Evolutionary conservation across 2,113 vertebrate genomes (phyloP).

Genomic region (Otus sunia): DNA sequence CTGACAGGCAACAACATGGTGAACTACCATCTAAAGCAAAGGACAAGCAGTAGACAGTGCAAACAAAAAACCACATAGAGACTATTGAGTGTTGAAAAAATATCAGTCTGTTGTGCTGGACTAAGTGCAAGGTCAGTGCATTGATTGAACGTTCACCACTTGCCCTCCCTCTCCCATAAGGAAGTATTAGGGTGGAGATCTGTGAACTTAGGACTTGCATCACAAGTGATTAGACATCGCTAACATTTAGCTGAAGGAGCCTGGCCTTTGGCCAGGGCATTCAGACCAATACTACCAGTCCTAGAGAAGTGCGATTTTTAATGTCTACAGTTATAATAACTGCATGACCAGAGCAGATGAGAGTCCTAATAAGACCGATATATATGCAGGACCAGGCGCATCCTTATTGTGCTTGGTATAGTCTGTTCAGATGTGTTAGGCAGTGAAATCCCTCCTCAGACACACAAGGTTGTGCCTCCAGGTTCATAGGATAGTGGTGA

Average conservation of each 20-base stretch:
- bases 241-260: background rate
- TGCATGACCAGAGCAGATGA: background rate
- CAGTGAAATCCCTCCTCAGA: background rate
- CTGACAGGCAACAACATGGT: background rate
- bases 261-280: background rate
- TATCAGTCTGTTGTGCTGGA: background rate
- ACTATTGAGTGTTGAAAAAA: background rate
- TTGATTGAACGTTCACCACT: background rate
- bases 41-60: background rate
- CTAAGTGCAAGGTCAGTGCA: conserved; percentile 31
- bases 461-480: background rate
- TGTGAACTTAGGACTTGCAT: conserved; percentile 10
- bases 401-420: background rate
- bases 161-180: background rate
- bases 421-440: background rate
- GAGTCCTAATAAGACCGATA: background rate
- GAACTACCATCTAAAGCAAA: background rate
- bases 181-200: background rate
- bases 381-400: background rate
- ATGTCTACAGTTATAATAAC: background rate
- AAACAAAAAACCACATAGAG: background rate
- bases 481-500: background rate
- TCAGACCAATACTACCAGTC: background rate
- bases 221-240: background rate
- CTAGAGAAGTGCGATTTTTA: background rate